These are phyloP conservation scores for Drosophila teissieri DNA, from an alignment of 1,140 invertebrate species.

Conservation along the genomic window DNA sequence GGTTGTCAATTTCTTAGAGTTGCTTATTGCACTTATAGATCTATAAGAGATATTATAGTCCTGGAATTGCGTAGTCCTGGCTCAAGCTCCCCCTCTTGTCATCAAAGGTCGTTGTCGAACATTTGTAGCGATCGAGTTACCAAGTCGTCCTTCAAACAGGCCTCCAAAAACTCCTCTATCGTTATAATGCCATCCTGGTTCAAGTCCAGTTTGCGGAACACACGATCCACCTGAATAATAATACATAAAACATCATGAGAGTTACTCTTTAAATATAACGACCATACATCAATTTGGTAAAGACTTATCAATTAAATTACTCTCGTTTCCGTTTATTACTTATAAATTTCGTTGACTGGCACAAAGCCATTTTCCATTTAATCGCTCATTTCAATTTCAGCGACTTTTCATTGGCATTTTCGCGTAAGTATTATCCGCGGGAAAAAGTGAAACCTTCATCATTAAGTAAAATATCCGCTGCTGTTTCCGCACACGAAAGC, in stretches of 20 bases:
- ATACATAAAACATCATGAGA: not conserved
- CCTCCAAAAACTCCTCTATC: constrained; percentile 98
- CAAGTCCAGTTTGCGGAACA: constrained; percentile 95
- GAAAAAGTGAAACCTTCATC: constrained; percentile 38
- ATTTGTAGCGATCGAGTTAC: constrained; percentile 92
- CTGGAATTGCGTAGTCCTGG: constrained; percentile 64
- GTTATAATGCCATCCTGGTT: constrained; percentile 98
- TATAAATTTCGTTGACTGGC: not conserved
- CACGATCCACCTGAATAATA: constrained; percentile 88
- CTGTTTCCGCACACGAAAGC: constrained; percentile 51
- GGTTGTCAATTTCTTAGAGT: constrained; percentile 16
- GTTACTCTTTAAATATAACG: too few species aligned
- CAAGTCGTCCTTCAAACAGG: constrained; percentile 95
- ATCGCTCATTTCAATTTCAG: constrained; percentile 5
- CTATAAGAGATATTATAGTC: constrained; percentile 81
- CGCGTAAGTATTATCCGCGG: constrained; percentile 23
- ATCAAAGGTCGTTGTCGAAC: constrained; percentile 89
- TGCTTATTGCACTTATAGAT: constrained; percentile 69
- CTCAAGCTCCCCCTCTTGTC: constrained; percentile 66
- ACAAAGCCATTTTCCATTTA: constrained; percentile 11
- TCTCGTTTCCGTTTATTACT: not conserved
- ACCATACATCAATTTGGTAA: too few species aligned
- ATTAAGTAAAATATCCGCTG: constrained; percentile 71
- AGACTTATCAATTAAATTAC: not conserved
- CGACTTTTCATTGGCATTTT: constrained; percentile 10